These are phyloP conservation scores for Verasper variegatus DNA, from an alignment of 2,113 vertebrate species.

Conservation along the genomic window DNA sequence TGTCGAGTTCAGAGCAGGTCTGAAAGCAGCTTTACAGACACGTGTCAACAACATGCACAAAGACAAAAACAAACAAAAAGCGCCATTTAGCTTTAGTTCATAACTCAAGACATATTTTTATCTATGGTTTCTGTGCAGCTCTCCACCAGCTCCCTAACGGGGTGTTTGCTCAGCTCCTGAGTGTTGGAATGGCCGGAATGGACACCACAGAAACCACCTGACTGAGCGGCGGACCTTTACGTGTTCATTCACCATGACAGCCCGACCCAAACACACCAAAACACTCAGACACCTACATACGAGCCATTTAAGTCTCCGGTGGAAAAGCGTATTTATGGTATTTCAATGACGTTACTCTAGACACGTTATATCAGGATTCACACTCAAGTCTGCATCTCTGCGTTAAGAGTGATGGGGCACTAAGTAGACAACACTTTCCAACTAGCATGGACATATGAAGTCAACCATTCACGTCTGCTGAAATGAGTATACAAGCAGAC, in stretches of 20 bases:
- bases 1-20: no score
- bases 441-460: slow-evolving; percentile 1
- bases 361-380: background rate
- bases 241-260: slow-evolving; percentile 74
- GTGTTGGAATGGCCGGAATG: slow-evolving; percentile 71
- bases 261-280: slow-evolving; percentile 76
- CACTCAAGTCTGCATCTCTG: background rate
- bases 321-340: background rate
- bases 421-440: background rate
- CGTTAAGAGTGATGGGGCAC: background rate
- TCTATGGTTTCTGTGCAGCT: slow-evolving; percentile 18
- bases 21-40: background rate
- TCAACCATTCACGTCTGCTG: slow-evolving; percentile 21
- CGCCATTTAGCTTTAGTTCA: slow-evolving; percentile 3
- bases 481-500: background rate
- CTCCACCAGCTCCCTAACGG: slow-evolving; percentile 17
- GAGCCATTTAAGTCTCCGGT: background rate
- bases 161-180: slow-evolving; percentile 69
- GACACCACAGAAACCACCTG: slow-evolving; percentile 72
- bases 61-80: background rate
- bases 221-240: slow-evolving; percentile 69
- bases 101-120: background rate
- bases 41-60: no score
- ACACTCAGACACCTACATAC: slow-evolving; percentile 48
- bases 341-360: background rate